These are phyloP conservation scores for Entelurus aequoreus DNA, from an alignment of 2,113 vertebrate species.

Conservation along the genomic window DNA sequence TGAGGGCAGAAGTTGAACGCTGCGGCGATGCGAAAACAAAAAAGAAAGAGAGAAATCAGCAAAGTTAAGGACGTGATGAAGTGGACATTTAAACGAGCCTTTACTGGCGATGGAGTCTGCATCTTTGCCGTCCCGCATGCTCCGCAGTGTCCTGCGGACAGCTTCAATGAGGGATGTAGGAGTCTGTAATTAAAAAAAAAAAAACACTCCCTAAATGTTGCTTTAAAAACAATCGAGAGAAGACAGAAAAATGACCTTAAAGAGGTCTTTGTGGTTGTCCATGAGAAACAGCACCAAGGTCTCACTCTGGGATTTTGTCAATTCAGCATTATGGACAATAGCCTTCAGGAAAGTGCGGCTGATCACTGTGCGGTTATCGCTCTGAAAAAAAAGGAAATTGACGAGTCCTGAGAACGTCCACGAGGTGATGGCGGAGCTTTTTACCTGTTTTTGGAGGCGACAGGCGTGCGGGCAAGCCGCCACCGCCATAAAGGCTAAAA, in stretches of 20 bases:
- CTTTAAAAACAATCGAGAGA: background rate
- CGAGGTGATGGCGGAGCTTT: background rate
- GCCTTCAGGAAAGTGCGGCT: constrained; percentile 77
- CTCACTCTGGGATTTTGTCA: constrained; percentile 71
- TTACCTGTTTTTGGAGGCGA: constrained; percentile 78
- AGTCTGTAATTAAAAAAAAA: constrained; percentile 56
- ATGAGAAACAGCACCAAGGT: constrained; percentile 75
- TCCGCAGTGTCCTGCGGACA: constrained; percentile 72
- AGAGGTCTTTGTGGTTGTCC: constrained; percentile 72
- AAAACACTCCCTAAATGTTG: background rate
- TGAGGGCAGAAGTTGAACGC: constrained; percentile 80
- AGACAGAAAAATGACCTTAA: constrained; percentile 67
- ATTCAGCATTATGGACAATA: constrained; percentile 69
- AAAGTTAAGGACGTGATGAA: background rate
- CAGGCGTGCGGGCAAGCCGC: constrained; percentile 65
- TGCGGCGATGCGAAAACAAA: constrained; percentile 35
- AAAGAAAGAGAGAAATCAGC: background rate
- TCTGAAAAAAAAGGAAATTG: constrained; percentile 54
- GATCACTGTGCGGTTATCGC: constrained; percentile 71
- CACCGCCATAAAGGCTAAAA: constrained; percentile 72
- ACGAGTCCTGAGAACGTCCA: background rate
- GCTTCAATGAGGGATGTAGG: constrained; percentile 73
- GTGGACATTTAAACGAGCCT: constrained; percentile 5
- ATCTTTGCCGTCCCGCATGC: constrained; percentile 73
- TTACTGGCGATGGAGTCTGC: constrained; percentile 71